A percentile compares a stretch with the other conserved stretches of the same genome.
Evolutionary conservation across 30 jellyfish, hydroid and myxozoan genomes (phyloP).

Genomic region (Cassiopea andromeda): DNA sequence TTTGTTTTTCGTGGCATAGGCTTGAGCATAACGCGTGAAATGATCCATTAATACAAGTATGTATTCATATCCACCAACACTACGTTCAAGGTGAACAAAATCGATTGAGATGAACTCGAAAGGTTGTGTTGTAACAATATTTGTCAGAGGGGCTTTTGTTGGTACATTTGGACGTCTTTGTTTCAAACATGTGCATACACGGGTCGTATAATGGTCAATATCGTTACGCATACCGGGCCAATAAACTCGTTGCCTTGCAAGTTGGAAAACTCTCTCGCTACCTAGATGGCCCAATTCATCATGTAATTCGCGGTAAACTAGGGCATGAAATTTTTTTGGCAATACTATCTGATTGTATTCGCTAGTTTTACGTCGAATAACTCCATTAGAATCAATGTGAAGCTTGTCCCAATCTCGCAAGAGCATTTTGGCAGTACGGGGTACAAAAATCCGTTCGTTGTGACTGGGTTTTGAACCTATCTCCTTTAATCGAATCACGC

Average conservation of each 20-base stretch:
- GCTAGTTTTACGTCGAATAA: not conserved
- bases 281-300: conserved; percentile 54
- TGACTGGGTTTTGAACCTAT: not conserved
- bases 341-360: conserved; percentile 11
- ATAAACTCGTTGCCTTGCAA: conserved; percentile 29
- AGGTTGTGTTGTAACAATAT: conserved; percentile 17
- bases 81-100: conserved; percentile 34
- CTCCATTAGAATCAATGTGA: conserved; percentile 15
- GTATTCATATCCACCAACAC: conserved; percentile 49
- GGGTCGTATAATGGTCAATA: not conserved
- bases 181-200: conserved; percentile 10
- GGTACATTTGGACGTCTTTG: conserved; percentile 8
- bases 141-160: conserved; percentile 20
- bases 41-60: conserved; percentile 45
- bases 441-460: not conserved
- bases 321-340: conserved; percentile 9
- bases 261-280: conserved; percentile 23
- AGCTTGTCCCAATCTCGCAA: conserved; percentile 41
- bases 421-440: not conserved
- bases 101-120: conserved; percentile 35
- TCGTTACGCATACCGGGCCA: conserved; percentile 48
- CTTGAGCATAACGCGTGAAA: conserved; percentile 42
- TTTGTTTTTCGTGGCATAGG: conserved; percentile 39
- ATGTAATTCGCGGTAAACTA: conserved; percentile 37
- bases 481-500: not conserved